Conservation (phyloP, 2,888 invertebrate species). For the Trimorus sp. region DNA sequence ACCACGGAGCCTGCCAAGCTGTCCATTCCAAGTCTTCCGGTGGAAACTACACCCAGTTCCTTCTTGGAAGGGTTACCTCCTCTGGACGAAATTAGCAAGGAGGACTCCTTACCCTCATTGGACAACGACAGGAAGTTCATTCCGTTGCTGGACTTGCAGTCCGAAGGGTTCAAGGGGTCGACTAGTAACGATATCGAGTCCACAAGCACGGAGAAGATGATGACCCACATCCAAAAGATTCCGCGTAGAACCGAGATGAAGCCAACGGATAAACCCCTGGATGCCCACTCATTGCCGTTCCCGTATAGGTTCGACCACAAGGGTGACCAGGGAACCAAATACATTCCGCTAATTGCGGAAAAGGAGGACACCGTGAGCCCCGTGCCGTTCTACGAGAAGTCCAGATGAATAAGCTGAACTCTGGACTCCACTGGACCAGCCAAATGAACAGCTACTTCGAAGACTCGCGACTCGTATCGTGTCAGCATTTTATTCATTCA, state of each 20-base stretch:
- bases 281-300: conserved; percentile 73
- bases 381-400: conserved; percentile 68
- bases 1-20: conserved; percentile 45
- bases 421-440: too few relatives aligned
- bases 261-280: conserved; percentile 51
- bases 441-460: too few relatives aligned
- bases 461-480: too few relatives aligned
- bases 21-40: conserved; percentile 12
- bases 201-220: conserved; percentile 57
- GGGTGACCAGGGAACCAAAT: conserved; percentile 78
- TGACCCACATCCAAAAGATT: conserved; percentile 76
- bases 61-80: conserved; percentile 25
- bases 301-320: conserved; percentile 79
- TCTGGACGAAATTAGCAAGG: conserved; percentile 30
- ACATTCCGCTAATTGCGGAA: conserved; percentile 78
- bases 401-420: conserved; percentile 45
- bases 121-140: conserved; percentile 74
- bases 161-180: conserved; percentile 58
- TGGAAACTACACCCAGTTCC: conserved; percentile 20
- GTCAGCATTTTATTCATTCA: not conserved
- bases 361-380: conserved; percentile 74
- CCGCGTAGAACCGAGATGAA: conserved; percentile 63
- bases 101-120: conserved; percentile 23
- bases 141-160: conserved; percentile 72
- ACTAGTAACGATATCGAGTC: conserved; percentile 58